Percentiles rank a stretch among this genome's conserved stretches.
phyloP scores from a whole-genome alignment of 2,797 vertebrate species.

The Epinephelus malabaricus region DNA sequence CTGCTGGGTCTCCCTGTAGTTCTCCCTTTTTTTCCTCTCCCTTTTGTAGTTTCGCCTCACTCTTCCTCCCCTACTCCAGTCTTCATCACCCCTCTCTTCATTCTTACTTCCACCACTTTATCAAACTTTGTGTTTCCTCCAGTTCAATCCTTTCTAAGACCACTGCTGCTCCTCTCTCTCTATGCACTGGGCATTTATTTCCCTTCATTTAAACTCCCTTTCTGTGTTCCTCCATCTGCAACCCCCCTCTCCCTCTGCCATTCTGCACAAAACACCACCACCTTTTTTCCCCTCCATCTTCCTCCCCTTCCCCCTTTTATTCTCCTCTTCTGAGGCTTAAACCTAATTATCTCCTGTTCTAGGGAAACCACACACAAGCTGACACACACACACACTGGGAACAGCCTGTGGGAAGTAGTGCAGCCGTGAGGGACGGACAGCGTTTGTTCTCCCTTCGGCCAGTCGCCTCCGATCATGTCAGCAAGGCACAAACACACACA shows the following conservation, averaged over 20 bases:
- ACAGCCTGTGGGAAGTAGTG: slow-evolving; percentile 78
- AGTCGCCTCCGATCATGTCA: slow-evolving; percentile 81
- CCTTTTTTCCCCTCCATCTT: slow-evolving; percentile 40
- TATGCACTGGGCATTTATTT: slow-evolving; percentile 24
- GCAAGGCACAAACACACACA: slow-evolving; percentile 34
- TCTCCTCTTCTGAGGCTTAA: slow-evolving; percentile 72
- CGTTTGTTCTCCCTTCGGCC: slow-evolving; percentile 81
- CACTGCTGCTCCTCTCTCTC: slow-evolving; percentile 10
- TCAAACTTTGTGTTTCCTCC: slow-evolving; percentile 18
- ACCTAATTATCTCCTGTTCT: slow-evolving; percentile 79
- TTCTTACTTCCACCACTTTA: slow-evolving; percentile 1
- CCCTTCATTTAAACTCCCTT: slow-evolving; percentile 62
- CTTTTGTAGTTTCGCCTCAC: not conserved
- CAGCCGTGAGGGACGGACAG: slow-evolving; percentile 67
- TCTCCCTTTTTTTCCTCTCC: not conserved
- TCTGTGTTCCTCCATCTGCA: slow-evolving; percentile 37
- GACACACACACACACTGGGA: slow-evolving; percentile 58
- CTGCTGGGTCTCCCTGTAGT: slow-evolving; percentile 6
- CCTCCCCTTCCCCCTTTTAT: slow-evolving; percentile 60
- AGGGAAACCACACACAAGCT: slow-evolving; percentile 48
- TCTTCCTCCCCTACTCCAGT: not conserved
- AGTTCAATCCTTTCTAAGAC: slow-evolving; percentile 24
- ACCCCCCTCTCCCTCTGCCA: slow-evolving; percentile 22
- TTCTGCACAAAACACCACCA: slow-evolving; percentile 54
- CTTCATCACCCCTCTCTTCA: slow-evolving; percentile 2